These are phyloP conservation scores for Parochlus steinenii DNA, from an alignment of 2,888 invertebrate species.

Conservation along the genomic window DNA sequence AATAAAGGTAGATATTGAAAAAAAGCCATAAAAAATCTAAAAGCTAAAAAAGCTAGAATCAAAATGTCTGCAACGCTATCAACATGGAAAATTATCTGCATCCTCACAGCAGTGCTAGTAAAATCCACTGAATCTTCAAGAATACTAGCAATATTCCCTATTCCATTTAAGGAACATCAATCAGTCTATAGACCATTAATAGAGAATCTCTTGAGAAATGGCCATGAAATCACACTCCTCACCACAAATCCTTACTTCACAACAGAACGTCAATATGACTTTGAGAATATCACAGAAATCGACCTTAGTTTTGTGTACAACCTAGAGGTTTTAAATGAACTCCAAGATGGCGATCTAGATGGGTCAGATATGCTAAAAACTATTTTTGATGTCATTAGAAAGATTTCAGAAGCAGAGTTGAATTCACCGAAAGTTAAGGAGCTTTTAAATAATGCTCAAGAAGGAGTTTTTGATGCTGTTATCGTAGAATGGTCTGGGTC, in stretches of 20 bases:
- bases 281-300: constrained; percentile 27
- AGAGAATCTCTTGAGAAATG: constrained; percentile 27
- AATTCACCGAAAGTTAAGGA: constrained; percentile 19
- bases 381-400: constrained; percentile 18
- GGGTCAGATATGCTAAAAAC: constrained; percentile 18
- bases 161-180: constrained; percentile 34
- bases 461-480: constrained; percentile 37
- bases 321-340: constrained; percentile 16
- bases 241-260: constrained; percentile 32
- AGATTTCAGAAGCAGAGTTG: constrained; percentile 18
- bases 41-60: too few species aligned
- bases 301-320: constrained; percentile 21
- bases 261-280: constrained; percentile 16
- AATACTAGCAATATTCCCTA: constrained; percentile 29
- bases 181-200: constrained; percentile 29
- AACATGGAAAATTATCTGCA: too few species aligned
- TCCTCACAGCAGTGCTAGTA: too few species aligned
- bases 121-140: constrained; percentile 18
- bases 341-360: constrained; percentile 17
- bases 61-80: too few species aligned
- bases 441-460: constrained; percentile 21
- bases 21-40: too few species aligned
- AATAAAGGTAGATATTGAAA: too few species aligned
- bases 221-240: constrained; percentile 32
- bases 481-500: constrained; percentile 35